Conservation (phyloP, 2,888 invertebrate genomes). For the Campoplex nolae region DNA sequence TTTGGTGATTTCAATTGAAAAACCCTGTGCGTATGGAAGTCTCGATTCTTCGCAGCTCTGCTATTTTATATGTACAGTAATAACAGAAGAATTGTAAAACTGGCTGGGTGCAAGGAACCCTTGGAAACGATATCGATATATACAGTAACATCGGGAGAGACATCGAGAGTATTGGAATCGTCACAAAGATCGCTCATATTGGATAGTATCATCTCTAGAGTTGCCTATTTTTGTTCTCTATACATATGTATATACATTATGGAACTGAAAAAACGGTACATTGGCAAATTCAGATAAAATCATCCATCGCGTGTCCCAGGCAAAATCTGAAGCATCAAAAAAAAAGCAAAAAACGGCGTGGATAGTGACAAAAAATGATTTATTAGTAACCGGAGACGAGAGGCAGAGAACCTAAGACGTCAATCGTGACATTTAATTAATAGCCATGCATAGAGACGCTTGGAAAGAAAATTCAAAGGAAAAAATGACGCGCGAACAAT, state of each 20-base stretch:
- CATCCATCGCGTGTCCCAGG: too few relatives aligned
- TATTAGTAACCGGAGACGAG: not conserved
- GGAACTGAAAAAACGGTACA: not conserved
- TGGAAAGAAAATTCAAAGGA: too few relatives aligned
- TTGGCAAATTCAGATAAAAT: not conserved
- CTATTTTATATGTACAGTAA: constrained; percentile 38
- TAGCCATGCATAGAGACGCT: too few relatives aligned
- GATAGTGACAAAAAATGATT: not conserved
- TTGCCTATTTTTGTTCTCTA: not conserved
- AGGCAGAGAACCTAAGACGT: not conserved
- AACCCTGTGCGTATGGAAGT: not conserved
- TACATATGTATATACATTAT: not conserved
- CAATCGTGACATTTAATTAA: not conserved
- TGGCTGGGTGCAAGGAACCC: constrained; percentile 1
- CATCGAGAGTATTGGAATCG: constrained; percentile 52
- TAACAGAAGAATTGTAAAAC: constrained; percentile 14
- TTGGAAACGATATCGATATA: not conserved
- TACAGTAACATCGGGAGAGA: constrained; percentile 26
- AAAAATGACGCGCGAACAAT: not conserved
- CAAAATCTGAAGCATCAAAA: not conserved
- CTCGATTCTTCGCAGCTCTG: constrained; percentile 12
- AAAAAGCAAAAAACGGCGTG: not conserved
- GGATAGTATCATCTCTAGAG: constrained; percentile 38
- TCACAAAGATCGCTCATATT: constrained; percentile 51
- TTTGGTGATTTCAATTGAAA: not conserved